Conservation (phyloP, 1,140 invertebrate species). For the Leguminivora glycinivorella region DNA sequence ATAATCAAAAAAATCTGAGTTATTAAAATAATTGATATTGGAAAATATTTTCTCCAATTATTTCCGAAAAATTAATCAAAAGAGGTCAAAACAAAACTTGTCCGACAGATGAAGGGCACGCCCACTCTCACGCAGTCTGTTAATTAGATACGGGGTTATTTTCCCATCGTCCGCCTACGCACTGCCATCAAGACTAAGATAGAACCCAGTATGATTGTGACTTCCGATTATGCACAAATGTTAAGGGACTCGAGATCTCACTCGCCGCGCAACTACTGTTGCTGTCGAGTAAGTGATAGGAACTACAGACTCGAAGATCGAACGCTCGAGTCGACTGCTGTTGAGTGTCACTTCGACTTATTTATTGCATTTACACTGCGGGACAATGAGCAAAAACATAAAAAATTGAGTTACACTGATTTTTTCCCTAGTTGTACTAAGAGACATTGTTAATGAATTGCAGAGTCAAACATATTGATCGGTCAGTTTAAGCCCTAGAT, state of each 20-base stretch:
- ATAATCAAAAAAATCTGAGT: neutral
- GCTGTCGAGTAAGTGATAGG: neutral
- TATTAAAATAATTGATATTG: neutral
- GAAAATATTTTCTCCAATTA: neutral
- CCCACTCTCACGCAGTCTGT: constrained; percentile 15
- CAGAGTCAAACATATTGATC: no score
- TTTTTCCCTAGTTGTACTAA: no score
- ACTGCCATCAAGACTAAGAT: neutral
- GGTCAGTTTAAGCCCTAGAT: no score
- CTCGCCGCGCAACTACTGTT: neutral
- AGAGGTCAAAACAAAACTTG: constrained; percentile 25
- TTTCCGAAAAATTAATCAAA: constrained; percentile 20
- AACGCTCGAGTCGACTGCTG: constrained; percentile 14
- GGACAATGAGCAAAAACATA: no score
- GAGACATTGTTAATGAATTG: no score
- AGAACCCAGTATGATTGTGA: neutral
- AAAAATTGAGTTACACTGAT: no score
- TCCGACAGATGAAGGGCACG: constrained; percentile 20
- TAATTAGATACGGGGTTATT: neutral
- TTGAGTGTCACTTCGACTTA: constrained; percentile 13
- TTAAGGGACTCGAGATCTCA: neutral
- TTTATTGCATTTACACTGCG: constrained; percentile 18
- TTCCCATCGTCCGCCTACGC: neutral
- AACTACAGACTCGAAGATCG: neutral
- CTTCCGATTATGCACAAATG: neutral